These are phyloP conservation scores for Neodiprion fabricii DNA, from an alignment of 1,140 invertebrate species.

Conservation along the genomic window DNA sequence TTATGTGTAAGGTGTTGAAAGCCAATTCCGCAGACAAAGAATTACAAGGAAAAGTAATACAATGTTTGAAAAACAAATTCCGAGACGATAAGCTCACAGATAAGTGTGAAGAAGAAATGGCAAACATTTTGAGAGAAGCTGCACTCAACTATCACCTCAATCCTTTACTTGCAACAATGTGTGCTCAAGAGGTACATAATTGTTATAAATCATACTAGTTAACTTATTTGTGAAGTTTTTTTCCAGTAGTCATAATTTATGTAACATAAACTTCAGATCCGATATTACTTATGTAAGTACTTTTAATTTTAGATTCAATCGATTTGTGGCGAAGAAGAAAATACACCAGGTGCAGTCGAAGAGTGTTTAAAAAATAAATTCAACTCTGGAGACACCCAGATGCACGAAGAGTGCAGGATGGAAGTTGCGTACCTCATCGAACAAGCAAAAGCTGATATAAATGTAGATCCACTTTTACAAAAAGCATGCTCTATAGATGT, in stretches of 20 bases:
- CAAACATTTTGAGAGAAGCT: slow-evolving; percentile 82
- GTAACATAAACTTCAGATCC: too few species aligned
- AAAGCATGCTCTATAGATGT: slow-evolving; percentile 81
- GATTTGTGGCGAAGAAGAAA: slow-evolving; percentile 57
- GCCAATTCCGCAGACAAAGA: slow-evolving; percentile 54
- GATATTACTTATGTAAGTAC: too few species aligned
- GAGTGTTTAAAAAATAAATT: slow-evolving; percentile 86
- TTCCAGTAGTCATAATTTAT: too few species aligned
- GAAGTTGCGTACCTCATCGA: slow-evolving; percentile 85
- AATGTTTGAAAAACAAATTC: slow-evolving; percentile 80
- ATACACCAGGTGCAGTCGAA: slow-evolving; percentile 68
- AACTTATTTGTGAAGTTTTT: too few species aligned
- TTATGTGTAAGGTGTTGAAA: slow-evolving; percentile 43
- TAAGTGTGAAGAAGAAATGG: slow-evolving; percentile 84
- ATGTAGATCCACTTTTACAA: slow-evolving; percentile 82
- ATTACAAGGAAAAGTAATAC: slow-evolving; percentile 65
- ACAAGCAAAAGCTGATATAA: slow-evolving; percentile 81
- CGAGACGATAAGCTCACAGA: slow-evolving; percentile 73
- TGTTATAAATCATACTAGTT: slow-evolving; percentile 8
- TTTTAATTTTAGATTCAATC: slow-evolving; percentile 52
- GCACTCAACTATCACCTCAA: slow-evolving; percentile 88
- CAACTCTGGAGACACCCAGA: slow-evolving; percentile 73
- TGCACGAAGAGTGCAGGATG: slow-evolving; percentile 73
- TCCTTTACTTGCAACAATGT: slow-evolving; percentile 80
- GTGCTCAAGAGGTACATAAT: slow-evolving; percentile 64